Conservation (phyloP, 2,113 vertebrate species). For the Elephantulus edwardii region DNA sequence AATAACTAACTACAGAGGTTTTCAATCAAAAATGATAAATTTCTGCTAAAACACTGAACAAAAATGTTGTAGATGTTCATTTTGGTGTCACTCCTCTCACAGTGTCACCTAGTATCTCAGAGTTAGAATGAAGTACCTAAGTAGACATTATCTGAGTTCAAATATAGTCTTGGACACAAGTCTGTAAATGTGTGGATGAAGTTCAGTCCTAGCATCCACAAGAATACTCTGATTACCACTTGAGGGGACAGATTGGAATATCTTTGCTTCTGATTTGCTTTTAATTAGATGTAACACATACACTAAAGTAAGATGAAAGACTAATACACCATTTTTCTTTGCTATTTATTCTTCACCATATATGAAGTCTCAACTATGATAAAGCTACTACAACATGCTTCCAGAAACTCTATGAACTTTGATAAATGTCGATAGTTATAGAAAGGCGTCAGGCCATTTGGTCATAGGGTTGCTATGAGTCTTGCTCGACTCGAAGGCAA, state of each 20-base stretch:
- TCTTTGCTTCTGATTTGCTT: not conserved
- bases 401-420: too few relatives aligned
- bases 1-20: not conserved
- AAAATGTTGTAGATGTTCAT: not conserved
- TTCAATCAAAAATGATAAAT: not conserved
- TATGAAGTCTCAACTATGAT: too few relatives aligned
- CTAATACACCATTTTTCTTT: slow-evolving; percentile 10
- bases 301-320: not conserved
- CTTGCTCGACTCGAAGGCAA: too few relatives aligned
- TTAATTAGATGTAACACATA: not conserved
- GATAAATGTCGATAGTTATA: too few relatives aligned
- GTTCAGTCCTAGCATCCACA: not conserved
- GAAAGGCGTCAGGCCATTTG: too few relatives aligned
- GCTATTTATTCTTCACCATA: not conserved
- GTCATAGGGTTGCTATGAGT: too few relatives aligned
- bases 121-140: not conserved
- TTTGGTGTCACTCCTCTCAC: too few relatives aligned
- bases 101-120: not conserved
- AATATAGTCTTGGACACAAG: not conserved
- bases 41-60: not conserved
- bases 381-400: too few relatives aligned
- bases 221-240: not conserved
- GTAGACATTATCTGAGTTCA: not conserved
- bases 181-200: not conserved
- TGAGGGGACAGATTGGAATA: not conserved